Evolutionary conservation across 2,113 vertebrate genomes (phyloP).

Genomic region (Syngnathoides biaculeatus): DNA sequence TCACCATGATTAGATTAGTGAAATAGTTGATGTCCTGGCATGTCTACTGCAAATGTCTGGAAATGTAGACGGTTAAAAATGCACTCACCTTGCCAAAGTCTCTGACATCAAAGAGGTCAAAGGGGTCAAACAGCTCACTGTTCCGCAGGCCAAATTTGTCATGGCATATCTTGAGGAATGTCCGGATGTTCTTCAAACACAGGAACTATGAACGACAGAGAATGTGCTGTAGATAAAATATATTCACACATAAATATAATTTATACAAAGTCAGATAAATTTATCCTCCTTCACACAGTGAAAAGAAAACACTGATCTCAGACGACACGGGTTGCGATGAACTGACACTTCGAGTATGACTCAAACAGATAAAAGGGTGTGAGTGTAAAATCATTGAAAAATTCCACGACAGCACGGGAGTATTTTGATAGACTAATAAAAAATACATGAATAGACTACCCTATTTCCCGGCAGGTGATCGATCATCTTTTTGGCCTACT

Average conservation of each 20-base stretch:
- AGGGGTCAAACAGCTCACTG: slow-evolving; percentile 96
- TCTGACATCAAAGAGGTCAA: slow-evolving; percentile 96
- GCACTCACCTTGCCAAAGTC: slow-evolving; percentile 96
- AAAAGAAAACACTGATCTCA: neutral
- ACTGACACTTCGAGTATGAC: neutral
- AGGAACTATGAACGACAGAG: slow-evolving; percentile 78
- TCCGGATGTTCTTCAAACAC: slow-evolving; percentile 96
- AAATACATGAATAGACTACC: slow-evolving; percentile 17
- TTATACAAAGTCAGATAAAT: neutral
- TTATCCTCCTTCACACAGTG: neutral
- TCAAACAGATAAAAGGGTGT: neutral
- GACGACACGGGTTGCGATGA: neutral
- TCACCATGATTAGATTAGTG: neutral
- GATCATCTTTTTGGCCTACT: slow-evolving; percentile 40
- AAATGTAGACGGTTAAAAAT: neutral
- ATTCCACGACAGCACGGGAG: neutral
- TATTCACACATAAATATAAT: neutral
- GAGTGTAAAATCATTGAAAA: neutral
- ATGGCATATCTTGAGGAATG: slow-evolving; percentile 94
- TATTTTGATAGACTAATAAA: neutral
- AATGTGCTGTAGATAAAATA: neutral
- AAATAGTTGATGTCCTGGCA: neutral
- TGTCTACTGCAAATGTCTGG: neutral
- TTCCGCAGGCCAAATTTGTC: slow-evolving; percentile 91
- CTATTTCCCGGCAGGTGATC: slow-evolving; percentile 51